Percentiles rank a stretch among this genome's conserved stretches.
These are phyloP conservation scores for Hirtodrosophila alboralis DNA, from an alignment of 2,888 invertebrate genomes.

Conservation along the genomic window DNA sequence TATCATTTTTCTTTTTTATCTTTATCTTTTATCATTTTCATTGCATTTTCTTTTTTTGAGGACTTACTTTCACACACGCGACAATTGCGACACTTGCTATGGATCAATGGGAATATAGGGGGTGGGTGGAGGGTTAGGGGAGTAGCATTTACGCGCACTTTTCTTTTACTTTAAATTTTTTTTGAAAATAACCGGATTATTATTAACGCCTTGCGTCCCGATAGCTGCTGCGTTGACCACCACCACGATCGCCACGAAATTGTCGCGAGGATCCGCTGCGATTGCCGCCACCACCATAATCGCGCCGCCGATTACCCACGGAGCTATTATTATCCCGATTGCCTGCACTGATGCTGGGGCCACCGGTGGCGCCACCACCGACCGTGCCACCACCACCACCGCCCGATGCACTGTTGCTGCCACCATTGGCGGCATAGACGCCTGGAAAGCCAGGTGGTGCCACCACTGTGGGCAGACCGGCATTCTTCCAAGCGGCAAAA, in stretches of 20 bases:
- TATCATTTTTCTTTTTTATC: neutral
- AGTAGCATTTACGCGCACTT: constrained; percentile 42
- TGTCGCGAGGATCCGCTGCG: constrained; percentile 82
- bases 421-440: constrained; percentile 61
- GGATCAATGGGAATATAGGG: constrained; percentile 35
- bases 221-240: constrained; percentile 68
- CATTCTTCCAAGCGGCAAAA: constrained; percentile 82
- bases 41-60: constrained; percentile 44
- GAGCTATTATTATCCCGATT: constrained; percentile 82
- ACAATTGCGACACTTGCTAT: constrained; percentile 31
- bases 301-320: constrained; percentile 79
- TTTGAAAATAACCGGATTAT: constrained; percentile 40
- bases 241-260: constrained; percentile 83
- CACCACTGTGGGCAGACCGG: constrained; percentile 80
- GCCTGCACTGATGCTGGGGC: constrained; percentile 53
- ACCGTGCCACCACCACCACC: constrained; percentile 41
- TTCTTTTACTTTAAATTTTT: constrained; percentile 23
- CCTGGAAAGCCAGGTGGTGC: constrained; percentile 77
- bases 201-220: constrained; percentile 65
- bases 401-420: constrained; percentile 60
- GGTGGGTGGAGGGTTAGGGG: constrained; percentile 5
- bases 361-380: constrained; percentile 35
- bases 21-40: constrained; percentile 16
- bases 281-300: constrained; percentile 67
- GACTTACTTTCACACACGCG: constrained; percentile 47